phyloP scores from a whole-genome alignment of 2,888 invertebrate species.

The Scaptomyza reducta region DNA sequence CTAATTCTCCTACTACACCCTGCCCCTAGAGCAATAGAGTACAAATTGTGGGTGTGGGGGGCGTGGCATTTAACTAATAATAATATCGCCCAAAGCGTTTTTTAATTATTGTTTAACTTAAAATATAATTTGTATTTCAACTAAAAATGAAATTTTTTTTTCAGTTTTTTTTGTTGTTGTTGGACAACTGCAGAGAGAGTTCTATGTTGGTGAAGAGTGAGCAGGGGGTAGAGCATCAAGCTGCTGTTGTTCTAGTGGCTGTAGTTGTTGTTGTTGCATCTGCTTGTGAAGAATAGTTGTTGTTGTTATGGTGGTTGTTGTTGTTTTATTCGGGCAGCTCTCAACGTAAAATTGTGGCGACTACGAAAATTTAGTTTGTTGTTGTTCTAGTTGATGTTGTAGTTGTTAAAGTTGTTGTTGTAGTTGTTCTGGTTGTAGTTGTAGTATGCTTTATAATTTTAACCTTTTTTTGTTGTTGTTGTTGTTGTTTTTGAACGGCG shows the following conservation, averaged over 20 bases:
- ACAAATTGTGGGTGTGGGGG: constrained; percentile 2
- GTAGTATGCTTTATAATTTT: constrained; percentile 31
- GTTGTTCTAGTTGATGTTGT: constrained; percentile 34
- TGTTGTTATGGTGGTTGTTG: constrained; percentile 27
- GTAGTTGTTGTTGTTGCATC: constrained; percentile 17
- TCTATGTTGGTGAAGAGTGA: constrained; percentile 13
- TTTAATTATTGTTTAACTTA: constrained; percentile 22
- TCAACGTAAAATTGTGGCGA: constrained; percentile 74
- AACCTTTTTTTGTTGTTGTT: constrained; percentile 36
- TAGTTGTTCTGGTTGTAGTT: constrained; percentile 35
- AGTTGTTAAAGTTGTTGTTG: constrained; percentile 42
- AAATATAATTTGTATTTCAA: constrained; percentile 10
- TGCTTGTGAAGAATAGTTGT: constrained; percentile 20
- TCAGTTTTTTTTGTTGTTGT: constrained; percentile 29
- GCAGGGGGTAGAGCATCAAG: constrained; percentile 8
- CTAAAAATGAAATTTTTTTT: constrained; percentile 47
- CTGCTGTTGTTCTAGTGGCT: constrained; percentile 26
- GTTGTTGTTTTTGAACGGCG: constrained; percentile 10
- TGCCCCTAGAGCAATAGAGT: constrained; percentile 15
- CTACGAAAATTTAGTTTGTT: constrained; percentile 64
- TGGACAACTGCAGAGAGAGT: constrained; percentile 15
- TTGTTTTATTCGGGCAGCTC: constrained; percentile 66
- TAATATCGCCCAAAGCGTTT: constrained; percentile 38
- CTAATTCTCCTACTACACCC: constrained; percentile 27
- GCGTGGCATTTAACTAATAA: constrained; percentile 70